These are phyloP conservation scores for Harpagifer antarcticus DNA, from an alignment of 2,797 vertebrate genomes.

Conservation along the genomic window DNA sequence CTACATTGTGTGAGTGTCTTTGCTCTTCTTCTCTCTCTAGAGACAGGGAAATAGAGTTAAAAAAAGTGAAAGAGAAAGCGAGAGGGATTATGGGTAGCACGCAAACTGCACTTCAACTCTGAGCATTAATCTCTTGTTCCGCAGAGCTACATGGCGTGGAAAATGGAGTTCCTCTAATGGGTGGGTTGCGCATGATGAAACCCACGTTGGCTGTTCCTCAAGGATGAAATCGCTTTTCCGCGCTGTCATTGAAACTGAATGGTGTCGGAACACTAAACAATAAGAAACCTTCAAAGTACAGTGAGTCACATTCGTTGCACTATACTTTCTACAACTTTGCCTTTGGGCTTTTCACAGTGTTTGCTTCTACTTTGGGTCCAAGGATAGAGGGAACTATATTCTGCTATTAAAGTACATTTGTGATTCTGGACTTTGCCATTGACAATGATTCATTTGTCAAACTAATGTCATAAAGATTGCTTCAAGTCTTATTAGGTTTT, in stretches of 20 bases:
- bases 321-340: too few species aligned
- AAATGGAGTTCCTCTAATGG: slow-evolving; percentile 77
- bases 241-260: slow-evolving; percentile 4
- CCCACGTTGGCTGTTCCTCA: slow-evolving; percentile 72
- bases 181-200: slow-evolving; percentile 48
- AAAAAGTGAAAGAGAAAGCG: slow-evolving; percentile 41
- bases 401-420: not conserved
- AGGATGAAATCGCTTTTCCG: slow-evolving; percentile 77
- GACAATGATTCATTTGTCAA: not conserved
- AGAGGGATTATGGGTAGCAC: slow-evolving; percentile 50
- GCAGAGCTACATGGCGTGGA: slow-evolving; percentile 52
- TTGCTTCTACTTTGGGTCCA: not conserved
- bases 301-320: slow-evolving; percentile 44
- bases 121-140: slow-evolving; percentile 76
- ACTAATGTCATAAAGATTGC: not conserved
- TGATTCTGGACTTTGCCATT: not conserved
- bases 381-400: not conserved
- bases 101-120: slow-evolving; percentile 66
- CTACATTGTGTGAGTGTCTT: slow-evolving; percentile 78
- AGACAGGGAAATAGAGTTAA: slow-evolving; percentile 41
- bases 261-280: slow-evolving; percentile 46
- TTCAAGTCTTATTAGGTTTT: not conserved
- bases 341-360: too few species aligned
- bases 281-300: slow-evolving; percentile 66
- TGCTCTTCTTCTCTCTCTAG: slow-evolving; percentile 19